phyloP scores from a whole-genome alignment of 2,888 invertebrate genomes.

The Apodemia hepburni region DNA sequence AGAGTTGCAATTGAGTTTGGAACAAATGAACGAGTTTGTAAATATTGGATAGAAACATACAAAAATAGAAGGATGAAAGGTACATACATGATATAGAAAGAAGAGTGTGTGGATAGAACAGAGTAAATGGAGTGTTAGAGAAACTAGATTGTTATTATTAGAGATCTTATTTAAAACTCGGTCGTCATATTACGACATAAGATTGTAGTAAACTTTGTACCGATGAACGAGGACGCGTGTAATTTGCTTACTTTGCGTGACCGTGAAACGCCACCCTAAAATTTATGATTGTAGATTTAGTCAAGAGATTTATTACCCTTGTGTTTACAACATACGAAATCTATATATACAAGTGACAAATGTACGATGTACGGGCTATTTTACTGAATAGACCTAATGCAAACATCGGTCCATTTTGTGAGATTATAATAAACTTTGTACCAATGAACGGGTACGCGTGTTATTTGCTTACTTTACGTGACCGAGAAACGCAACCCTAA shows the following conservation, averaged over 20 bases:
- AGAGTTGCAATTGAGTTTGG: too few relatives aligned
- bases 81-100: too few relatives aligned
- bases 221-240: background rate
- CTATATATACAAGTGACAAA: background rate
- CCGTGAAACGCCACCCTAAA: background rate
- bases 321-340: background rate
- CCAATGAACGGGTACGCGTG: background rate
- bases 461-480: background rate
- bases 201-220: background rate
- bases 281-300: background rate
- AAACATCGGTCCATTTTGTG: background rate
- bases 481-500: background rate
- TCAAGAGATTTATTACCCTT: background rate
- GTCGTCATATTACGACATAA: too few relatives aligned
- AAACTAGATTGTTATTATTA: too few relatives aligned
- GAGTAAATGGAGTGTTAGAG: too few relatives aligned
- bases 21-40: too few relatives aligned
- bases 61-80: too few relatives aligned
- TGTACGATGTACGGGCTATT: too few relatives aligned
- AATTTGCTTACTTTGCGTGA: background rate
- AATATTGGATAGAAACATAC: too few relatives aligned
- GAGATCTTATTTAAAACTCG: too few relatives aligned
- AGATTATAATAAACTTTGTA: background rate
- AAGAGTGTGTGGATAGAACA: too few relatives aligned
- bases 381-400: too few relatives aligned